phyloP scores from a whole-genome alignment of 2,888 invertebrate genomes.

The Rhogogaster chlorosoma region DNA sequence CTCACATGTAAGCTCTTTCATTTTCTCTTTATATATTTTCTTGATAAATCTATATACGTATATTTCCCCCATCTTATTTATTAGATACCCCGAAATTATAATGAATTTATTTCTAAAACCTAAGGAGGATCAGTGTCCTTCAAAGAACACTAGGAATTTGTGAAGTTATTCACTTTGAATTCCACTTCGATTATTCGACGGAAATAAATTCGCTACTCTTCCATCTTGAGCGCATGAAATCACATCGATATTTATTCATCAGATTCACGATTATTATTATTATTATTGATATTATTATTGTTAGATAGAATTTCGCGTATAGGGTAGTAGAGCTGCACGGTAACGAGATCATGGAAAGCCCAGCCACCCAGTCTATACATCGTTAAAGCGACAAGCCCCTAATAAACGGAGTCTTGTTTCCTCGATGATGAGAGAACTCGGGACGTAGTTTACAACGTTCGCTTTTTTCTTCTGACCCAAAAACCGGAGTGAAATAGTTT shows the following conservation, averaged over 20 bases:
- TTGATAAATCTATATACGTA: too few relatives aligned
- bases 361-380: background rate
- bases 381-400: conserved; percentile 38
- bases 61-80: background rate
- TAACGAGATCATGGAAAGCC: conserved; percentile 15
- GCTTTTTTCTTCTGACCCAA: background rate
- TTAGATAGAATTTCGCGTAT: background rate
- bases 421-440: background rate
- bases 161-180: background rate
- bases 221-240: background rate
- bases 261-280: conserved; percentile 21
- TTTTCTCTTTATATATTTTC: background rate
- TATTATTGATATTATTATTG: background rate
- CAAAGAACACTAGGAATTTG: background rate
- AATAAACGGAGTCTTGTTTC: conserved; percentile 39
- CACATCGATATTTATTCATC: conserved; percentile 25
- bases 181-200: background rate
- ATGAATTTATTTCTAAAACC: background rate
- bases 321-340: background rate
- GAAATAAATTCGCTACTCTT: conserved; percentile 11
- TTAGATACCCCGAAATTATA: background rate
- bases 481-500: background rate
- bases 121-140: background rate
- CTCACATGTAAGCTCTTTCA: background rate
- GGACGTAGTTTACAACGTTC: background rate